These are phyloP conservation scores for Diplosoma virens DNA, from an alignment of 23 tunicate species.

Conservation along the genomic window DNA sequence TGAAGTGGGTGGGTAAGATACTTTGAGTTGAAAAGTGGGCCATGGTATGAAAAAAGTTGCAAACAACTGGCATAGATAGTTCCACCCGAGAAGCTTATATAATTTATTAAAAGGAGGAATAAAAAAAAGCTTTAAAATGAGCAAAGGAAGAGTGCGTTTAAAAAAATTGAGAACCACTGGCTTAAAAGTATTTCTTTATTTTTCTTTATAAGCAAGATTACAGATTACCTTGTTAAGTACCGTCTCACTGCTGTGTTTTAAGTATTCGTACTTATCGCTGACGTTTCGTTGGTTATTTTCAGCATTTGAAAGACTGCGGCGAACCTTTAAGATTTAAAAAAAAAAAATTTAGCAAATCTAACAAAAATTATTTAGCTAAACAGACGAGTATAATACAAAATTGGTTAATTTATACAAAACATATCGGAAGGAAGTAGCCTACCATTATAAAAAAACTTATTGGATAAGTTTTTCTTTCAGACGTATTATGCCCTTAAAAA, in stretches of 20 bases:
- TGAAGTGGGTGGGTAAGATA: too few species aligned
- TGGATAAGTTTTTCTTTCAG: too few species aligned
- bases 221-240: slow-evolving; percentile 49
- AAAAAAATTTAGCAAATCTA: too few species aligned
- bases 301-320: slow-evolving; percentile 56
- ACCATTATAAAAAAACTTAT: too few species aligned
- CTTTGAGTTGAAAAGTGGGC: background rate
- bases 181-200: too few species aligned
- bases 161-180: too few species aligned
- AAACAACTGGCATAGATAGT: slow-evolving; percentile 33
- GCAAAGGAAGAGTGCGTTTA: too few species aligned
- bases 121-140: background rate
- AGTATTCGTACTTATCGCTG: slow-evolving; percentile 63
- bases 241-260: slow-evolving; percentile 73
- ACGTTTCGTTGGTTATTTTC: slow-evolving; percentile 54
- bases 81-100: slow-evolving; percentile 27
- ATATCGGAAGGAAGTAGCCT: too few species aligned
- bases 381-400: too few species aligned
- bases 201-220: background rate
- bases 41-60: background rate
- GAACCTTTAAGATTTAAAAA: slow-evolving; percentile 22
- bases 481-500: too few species aligned
- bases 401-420: too few species aligned
- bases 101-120: background rate
- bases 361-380: too few species aligned